phyloP scores from a whole-genome alignment of 2,888 invertebrate genomes.

The Penaeus monodon region DNA sequence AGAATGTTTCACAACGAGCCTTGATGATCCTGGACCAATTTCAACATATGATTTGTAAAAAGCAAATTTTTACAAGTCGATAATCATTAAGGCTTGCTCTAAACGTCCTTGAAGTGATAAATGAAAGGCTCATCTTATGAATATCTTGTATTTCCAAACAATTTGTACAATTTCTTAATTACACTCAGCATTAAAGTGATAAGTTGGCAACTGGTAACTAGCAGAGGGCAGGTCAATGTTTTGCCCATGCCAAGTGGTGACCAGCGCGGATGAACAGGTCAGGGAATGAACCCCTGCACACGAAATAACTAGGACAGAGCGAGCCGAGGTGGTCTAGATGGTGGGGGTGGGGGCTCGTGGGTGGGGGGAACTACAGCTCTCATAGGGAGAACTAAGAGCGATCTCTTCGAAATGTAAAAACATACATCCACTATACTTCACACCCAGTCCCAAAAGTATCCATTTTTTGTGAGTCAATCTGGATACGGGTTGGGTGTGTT shows the following conservation, averaged over 20 bases:
- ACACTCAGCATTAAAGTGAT: constrained; percentile 31
- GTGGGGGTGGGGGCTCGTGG: constrained; percentile 1
- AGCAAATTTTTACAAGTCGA: no score
- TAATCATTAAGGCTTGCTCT: neutral
- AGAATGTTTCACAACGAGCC: no score
- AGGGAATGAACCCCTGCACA: constrained; percentile 1
- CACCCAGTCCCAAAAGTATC: no score
- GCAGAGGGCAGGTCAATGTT: neutral
- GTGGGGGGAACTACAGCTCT: neutral
- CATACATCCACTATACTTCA: no score
- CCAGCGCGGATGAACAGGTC: neutral
- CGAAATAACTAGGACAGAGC: neutral
- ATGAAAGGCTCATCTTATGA: constrained; percentile 37
- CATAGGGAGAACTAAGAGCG: neutral
- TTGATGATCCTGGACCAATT: no score
- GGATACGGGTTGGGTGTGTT: no score
- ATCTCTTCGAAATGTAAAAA: neutral
- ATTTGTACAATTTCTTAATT: constrained; percentile 52
- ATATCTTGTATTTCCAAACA: constrained; percentile 50
- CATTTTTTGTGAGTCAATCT: no score
- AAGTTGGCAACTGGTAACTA: constrained; percentile 20
- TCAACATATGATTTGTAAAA: no score
- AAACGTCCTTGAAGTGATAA: constrained; percentile 30
- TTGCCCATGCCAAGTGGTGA: neutral
- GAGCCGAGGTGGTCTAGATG: constrained; percentile 4